These are phyloP conservation scores for Dichetophora obliterata DNA, from an alignment of 2,888 invertebrate species.

Conservation along the genomic window DNA sequence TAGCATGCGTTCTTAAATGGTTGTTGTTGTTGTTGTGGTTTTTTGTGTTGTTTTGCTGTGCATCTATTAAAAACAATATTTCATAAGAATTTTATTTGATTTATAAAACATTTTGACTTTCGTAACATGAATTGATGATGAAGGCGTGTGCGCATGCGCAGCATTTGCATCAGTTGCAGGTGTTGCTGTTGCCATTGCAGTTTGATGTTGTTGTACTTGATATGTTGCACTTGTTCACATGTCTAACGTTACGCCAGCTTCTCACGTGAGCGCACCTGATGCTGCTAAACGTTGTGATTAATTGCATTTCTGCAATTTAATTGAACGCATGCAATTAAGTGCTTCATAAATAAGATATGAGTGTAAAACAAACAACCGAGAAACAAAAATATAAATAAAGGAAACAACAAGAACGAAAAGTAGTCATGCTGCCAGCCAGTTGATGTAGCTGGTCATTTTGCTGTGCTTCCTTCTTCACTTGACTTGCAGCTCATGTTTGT, in stretches of 20 bases:
- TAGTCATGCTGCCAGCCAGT: not conserved
- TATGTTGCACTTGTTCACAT: not conserved
- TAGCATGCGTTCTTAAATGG: too few relatives aligned
- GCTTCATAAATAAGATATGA: conserved; percentile 52
- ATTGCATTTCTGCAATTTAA: conserved; percentile 65
- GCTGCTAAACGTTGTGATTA: conserved; percentile 55
- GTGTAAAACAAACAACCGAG: not conserved
- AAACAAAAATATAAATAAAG: too few relatives aligned
- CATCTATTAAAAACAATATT: too few relatives aligned
- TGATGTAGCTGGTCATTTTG: not conserved
- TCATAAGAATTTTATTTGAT: not conserved
- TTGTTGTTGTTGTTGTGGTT: not conserved
- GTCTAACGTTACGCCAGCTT: conserved; percentile 11
- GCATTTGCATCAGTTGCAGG: conserved; percentile 43
- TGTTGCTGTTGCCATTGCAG: conserved; percentile 35
- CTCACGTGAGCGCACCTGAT: conserved; percentile 32
- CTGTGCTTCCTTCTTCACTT: conserved; percentile 3
- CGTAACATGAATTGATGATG: conserved; percentile 38
- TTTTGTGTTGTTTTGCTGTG: not conserved
- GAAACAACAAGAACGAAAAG: not conserved
- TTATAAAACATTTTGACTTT: not conserved
- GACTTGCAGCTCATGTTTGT: conserved; percentile 32
- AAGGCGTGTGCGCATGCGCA: conserved; percentile 45
- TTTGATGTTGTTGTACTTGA: conserved; percentile 19
- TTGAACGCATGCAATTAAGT: conserved; percentile 67